A percentile compares a stretch with the other conserved stretches of the same genome.
Conservation (phyloP, 2,888 invertebrate species). For the Drosophila meridiana region DNA sequence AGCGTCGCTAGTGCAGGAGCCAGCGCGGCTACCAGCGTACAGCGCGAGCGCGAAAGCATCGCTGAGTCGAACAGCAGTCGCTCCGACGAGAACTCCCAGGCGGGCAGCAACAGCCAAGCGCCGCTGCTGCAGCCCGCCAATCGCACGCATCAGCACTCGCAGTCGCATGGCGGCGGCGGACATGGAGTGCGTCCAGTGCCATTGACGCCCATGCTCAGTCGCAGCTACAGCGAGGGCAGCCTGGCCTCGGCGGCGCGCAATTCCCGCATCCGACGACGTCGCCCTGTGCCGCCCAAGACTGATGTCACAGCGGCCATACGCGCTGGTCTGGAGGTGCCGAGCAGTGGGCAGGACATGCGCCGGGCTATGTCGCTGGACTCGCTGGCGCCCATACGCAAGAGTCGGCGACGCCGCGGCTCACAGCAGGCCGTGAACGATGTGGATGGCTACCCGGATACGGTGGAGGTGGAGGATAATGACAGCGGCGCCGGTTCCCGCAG, state of each 20-base stretch:
- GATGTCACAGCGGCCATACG: slow-evolving; percentile 19
- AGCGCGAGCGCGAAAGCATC: slow-evolving; percentile 72
- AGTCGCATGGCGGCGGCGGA: slow-evolving; percentile 54
- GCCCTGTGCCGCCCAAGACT: slow-evolving; percentile 57
- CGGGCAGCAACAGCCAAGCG: slow-evolving; percentile 46
- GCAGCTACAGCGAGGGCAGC: slow-evolving; percentile 87
- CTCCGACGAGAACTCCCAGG: slow-evolving; percentile 76
- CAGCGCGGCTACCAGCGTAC: slow-evolving; percentile 45
- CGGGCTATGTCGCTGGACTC: slow-evolving; percentile 82
- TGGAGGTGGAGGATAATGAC: slow-evolving; percentile 79
- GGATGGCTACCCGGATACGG: slow-evolving; percentile 71
- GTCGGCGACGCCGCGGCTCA: slow-evolving; percentile 52
- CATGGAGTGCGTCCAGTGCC: slow-evolving; percentile 61
- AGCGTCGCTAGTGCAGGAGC: slow-evolving; percentile 40
- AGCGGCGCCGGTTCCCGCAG: slow-evolving; percentile 88
- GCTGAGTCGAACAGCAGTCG: slow-evolving; percentile 78
- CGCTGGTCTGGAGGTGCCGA: slow-evolving; percentile 54
- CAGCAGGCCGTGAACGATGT: slow-evolving; percentile 75
- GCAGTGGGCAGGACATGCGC: slow-evolving; percentile 63
- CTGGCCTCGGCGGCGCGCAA: slow-evolving; percentile 82
- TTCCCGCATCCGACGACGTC: slow-evolving; percentile 70
- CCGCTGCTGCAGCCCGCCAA: slow-evolving; percentile 32
- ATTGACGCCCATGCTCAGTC: slow-evolving; percentile 82
- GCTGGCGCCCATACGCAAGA: slow-evolving; percentile 64
- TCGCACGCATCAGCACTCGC: slow-evolving; percentile 67